Evolutionary conservation across 2,113 vertebrate genomes (phyloP), one percentile per base, ranked within the genome.

Genomic region (Brachypodius melanocephalos): DNA sequence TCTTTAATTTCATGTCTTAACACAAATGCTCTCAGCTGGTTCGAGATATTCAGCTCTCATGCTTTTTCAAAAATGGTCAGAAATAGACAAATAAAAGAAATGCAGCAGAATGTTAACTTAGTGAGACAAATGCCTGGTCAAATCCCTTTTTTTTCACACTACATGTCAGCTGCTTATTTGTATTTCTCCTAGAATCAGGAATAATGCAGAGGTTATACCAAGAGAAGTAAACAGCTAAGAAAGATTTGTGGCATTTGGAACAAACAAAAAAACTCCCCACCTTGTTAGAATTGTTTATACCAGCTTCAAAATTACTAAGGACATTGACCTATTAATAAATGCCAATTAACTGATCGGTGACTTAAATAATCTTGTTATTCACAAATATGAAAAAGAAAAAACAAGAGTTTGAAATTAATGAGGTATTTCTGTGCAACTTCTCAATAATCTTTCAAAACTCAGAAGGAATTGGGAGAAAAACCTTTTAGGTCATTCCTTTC

Each of bases 241-340:
- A 59, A 6, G 2, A 68, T 71, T 52, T 16, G 15, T 92, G 17
- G 10, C 26, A 40, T 9, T 31, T 52, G 24, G 19, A 28, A 31
- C 36, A 73, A 38, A 68, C 29, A 28, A n/a, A 38, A 16, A 13
- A 6, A 38, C 38, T 10, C 38, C 38, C 38, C 17, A 49, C 5
- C 18, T 31, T 68, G 36, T 29, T 72, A 59, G 9, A 65, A 46
- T 32, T 74, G 42, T 59, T 89, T 88, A 58, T 77, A 68, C 3
- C 9, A 62, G 21, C 24, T 83, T 79, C 28, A 79, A 83, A 36
- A 52, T 78, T 66, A 75, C 54, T 76, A 79, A 59, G 46, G 46
- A 86, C 45, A 93, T 24, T 67, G 36, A 85, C 28, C 43, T 89
- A 43, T 77, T 92, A 91, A 88, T 93, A 86, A 92, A 92, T 43